A percentile compares a stretch with the other conserved stretches of the same genome.
These are phyloP conservation scores for Hippocampus guttulatus DNA, from an alignment of 2,113 vertebrate species.

Conservation along the genomic window DNA sequence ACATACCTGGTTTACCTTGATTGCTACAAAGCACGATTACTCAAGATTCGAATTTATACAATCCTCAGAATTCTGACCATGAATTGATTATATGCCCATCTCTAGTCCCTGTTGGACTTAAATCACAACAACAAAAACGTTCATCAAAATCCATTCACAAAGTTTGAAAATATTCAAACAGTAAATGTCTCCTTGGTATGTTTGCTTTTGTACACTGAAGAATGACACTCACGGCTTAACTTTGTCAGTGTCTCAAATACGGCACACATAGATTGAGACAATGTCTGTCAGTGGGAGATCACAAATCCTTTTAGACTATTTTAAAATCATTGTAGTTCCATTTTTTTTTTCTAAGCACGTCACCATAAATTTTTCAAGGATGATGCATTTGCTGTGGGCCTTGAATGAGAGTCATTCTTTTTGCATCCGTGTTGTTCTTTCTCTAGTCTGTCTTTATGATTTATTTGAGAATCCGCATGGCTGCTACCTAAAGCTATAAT, in stretches of 20 bases:
- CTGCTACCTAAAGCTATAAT: conserved; percentile 48
- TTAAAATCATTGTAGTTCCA: conserved; percentile 22
- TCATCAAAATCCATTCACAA: neutral
- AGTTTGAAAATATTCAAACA: neutral
- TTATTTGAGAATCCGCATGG: conserved; percentile 38
- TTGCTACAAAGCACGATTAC: neutral
- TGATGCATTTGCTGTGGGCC: conserved; percentile 31
- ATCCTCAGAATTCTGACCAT: neutral
- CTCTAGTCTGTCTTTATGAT: conserved; percentile 39
- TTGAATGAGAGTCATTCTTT: conserved; percentile 27
- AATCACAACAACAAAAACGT: neutral
- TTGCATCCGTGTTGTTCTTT: conserved; percentile 17
- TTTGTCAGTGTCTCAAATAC: conserved; percentile 5
- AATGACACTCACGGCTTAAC: neutral
- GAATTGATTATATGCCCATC: neutral
- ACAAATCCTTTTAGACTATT: conserved; percentile 25
- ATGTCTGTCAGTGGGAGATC: conserved; percentile 24
- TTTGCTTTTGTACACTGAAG: neutral
- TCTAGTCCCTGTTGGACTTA: neutral
- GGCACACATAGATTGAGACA: conserved; percentile 18
- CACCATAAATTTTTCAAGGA: conserved; percentile 28
- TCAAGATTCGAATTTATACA: neutral
- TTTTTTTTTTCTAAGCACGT: conserved; percentile 24
- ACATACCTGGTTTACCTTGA: neutral
- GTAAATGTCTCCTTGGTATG: neutral